Evolutionary conservation across 1,140 invertebrate genomes (phyloP), one percentile per base, ranked within the genome.

Genomic region (Ips nitidus): DNA sequence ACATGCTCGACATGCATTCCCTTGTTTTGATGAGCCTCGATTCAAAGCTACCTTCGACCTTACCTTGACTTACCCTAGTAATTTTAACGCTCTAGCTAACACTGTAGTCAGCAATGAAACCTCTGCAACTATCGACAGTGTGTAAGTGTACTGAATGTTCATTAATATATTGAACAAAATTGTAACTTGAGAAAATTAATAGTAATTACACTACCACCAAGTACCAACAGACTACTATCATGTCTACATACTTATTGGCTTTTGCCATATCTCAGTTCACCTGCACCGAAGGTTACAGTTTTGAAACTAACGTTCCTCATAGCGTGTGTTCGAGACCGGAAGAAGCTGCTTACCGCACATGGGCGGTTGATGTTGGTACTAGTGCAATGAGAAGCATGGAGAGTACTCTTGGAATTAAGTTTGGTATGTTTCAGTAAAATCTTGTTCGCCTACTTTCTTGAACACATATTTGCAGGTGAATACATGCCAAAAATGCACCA

Each of bases 221-320:
- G 2, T 72, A 66, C 45, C 40, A 72, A 52, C 40, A 41, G 66
- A 74, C 73, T 41, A 53, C 69, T 3, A 41, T 43, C 1, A 92
- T 93, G 88, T 90, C 90, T 1, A 89, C 91, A 1, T 94, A 94
- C 74, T 81, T 93, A 5, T 79, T 94, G n/a, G 91, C 91, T 1
- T 89, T 92, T 76, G 82, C 89, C 39, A 84, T 77, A 4, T 76
- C 75, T 0, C 47, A 72, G 7, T 75, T 76, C 50, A 56, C 70
- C 43, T 72, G 70, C 43, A 52, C 59, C 5, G 40, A 57, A 22
- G 65, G 65, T 2, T 61, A 68, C 22, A 53, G 36, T 43, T 63
- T 63, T 41, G 60, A 63, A n/a, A n/a, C 6, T 4, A 42, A 47
- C 3, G 57, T 69, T n/a, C 52, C 65, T 36, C 61, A 68, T 40